A percentile compares a stretch with the other conserved stretches of the same genome.
These are phyloP conservation scores for Nephila pilipes DNA, from an alignment of 1,140 invertebrate species.

Conservation along the genomic window DNA sequence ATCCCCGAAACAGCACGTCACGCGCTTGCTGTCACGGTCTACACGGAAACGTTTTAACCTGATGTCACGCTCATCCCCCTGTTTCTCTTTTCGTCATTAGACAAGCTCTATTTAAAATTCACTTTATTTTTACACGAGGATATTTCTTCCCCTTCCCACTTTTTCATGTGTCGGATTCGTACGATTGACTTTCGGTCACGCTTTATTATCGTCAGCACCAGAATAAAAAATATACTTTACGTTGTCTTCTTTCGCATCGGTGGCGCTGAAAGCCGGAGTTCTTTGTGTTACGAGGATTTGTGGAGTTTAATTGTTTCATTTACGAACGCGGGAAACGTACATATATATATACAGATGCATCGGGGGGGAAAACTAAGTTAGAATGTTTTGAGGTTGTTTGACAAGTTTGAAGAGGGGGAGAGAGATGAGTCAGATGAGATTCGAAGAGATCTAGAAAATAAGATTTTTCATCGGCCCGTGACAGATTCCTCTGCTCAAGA, in stretches of 20 bases:
- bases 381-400: constrained; percentile 16
- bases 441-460: too few relatives aligned
- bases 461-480: background rate
- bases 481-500: background rate
- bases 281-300: background rate
- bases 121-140: constrained; percentile 36
- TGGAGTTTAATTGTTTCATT: too few relatives aligned
- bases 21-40: constrained; percentile 36
- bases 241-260: background rate
- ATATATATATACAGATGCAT: too few relatives aligned
- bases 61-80: constrained; percentile 42
- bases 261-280: constrained; percentile 1
- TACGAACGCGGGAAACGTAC: background rate
- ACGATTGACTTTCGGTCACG: constrained; percentile 23
- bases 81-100: constrained; percentile 25
- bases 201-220: background rate
- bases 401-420: background rate
- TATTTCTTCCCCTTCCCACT: background rate
- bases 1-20: constrained; percentile 23
- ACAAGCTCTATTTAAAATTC: constrained; percentile 67
- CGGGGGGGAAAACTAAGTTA: background rate
- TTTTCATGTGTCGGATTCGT: constrained; percentile 10
- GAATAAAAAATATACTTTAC: background rate
- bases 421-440: background rate
- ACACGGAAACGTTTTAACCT: constrained; percentile 61